Base-by-base conservation (phyloP, 2,113 vertebrate species). In the Melanerpes aurifrons region DNA sequence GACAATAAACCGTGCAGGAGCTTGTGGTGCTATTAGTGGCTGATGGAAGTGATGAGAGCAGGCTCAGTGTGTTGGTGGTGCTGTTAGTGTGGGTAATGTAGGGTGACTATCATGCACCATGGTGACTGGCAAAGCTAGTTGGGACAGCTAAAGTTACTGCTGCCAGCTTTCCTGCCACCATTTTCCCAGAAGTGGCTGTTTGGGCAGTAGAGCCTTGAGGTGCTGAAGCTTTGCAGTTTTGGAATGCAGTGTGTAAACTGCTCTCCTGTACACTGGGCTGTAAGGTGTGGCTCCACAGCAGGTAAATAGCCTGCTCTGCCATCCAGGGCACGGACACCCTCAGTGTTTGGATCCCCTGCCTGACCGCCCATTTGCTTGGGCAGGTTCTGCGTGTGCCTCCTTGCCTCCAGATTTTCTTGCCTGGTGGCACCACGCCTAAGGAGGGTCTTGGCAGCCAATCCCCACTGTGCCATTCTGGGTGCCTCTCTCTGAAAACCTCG, bases 21-120 rank as follows among this genome's bases (percentile, higher is more conserved):
- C 57, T 21, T 0, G 0, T 4, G 4, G 24, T 26, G 56, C 40
- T 74, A 0, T 45, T 1, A 3, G 11, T 0, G 0, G 61, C 18
- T 0, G 0, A 13, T 68, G 7, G 10, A 69, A 73, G 13, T 3
- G 22, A 14, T 14, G 43, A 47, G 57, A 48, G 32, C 1, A 0
- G 28, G 1, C 4, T 5, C 12, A 8, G 58, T 1, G 1, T 32
- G 53, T 40, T 0, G 0, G 31, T 3, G 5, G 26, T 1, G 1
- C 19, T 29, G 66, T 8, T 16, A 74, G 61, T 0, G 0, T 73
- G 43, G 24, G 25, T 62, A 24, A 22, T 35, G 9, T 0, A 0
- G 32, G 14, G 28, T 68, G 37, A 37, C 37, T 37, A 8, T 7
- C 37, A 37, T 37, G 50, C 17, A 10, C 67, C 20, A 0, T 0